phyloP scores from a whole-genome alignment of 2,888 invertebrate genomes.

The Drosophila lutescens region DNA sequence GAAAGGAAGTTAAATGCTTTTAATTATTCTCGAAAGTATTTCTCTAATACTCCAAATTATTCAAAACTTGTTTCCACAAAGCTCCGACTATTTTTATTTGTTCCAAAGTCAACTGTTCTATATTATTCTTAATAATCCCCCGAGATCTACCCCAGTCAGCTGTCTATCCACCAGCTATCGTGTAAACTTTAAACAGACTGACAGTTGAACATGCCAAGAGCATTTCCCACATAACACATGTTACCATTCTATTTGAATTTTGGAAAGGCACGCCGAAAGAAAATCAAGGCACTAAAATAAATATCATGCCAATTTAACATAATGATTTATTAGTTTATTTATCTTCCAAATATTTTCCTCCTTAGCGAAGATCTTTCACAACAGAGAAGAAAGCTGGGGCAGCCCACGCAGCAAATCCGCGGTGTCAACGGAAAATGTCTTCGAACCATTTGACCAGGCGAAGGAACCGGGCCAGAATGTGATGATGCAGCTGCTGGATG shows the following conservation, averaged over 20 bases:
- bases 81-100: background rate
- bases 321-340: slow-evolving; percentile 77
- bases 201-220: slow-evolving; percentile 67
- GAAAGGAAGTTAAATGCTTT: no score
- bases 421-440: slow-evolving; percentile 45
- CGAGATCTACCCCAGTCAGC: slow-evolving; percentile 40
- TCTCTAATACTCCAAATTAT: background rate
- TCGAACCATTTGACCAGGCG: slow-evolving; percentile 18
- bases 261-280: slow-evolving; percentile 27
- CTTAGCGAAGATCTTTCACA: slow-evolving; percentile 66
- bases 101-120: background rate
- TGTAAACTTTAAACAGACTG: slow-evolving; percentile 67
- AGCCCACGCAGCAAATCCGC: slow-evolving; percentile 43
- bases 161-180: slow-evolving; percentile 52
- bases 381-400: slow-evolving; percentile 35
- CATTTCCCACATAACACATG: slow-evolving; percentile 70
- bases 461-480: slow-evolving; percentile 3
- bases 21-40: no score
- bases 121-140: slow-evolving; percentile 1
- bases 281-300: slow-evolving; percentile 55
- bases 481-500: slow-evolving; percentile 32
- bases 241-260: slow-evolving; percentile 72
- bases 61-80: background rate
- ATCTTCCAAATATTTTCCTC: slow-evolving; percentile 70
- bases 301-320: slow-evolving; percentile 75